Base-by-base conservation (phyloP, 2,797 vertebrate genomes). In the Pseudopleuronectes americanus region DNA sequence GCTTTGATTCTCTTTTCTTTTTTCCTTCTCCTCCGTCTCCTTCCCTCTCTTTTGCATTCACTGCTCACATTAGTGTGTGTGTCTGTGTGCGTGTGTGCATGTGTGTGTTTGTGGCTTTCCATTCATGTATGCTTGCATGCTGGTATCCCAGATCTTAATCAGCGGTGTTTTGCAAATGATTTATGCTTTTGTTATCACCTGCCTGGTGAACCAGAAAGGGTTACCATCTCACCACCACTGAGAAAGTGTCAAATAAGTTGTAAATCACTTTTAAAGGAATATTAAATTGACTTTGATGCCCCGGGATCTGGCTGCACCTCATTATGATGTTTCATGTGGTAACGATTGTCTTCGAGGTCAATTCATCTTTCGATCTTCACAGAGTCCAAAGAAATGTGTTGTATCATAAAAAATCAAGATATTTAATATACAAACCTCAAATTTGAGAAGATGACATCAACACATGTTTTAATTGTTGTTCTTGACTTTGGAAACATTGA, bases 81-180 rank as follows among this genome's bases (percentile, higher is more conserved):
- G 57, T 57, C 1, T 3, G n/a, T 48, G 19, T 48, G 47, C 9
- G 19, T 48, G 47, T 77, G 43, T 69, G 55, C 33, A n/a, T 64
- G 58, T 53, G 38, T 48, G 33, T 38, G 62, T 33, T 4, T 63
- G 61, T 76, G 68, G 68, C 63, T 60, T 77, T 74, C 43, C 68
- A 60, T 81, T 84, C 68, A 79, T 76, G 71, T 76, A 57, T 23
- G 64, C 66, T 64, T 53, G 59, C 74, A 79, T 77, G 78, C 78
- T 74, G 79, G 55, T 59, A 74, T 80, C 57, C 74, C 60, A 74
- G 83, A 85, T 86, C 77, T 60, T 84, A 74, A 84, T 87, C 84
- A 79, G 72, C 1, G 9, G 21, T 74, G 71, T 81, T 83, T 76
- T 70, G 59, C 59, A 45, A 61, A 64, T 76, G 52, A 79, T 81